Percentiles rank a stretch among this genome's conserved stretches.
Evolutionary conservation across 2,113 vertebrate species (phyloP).

Genomic region (Tenebrosternarchus preto): DNA sequence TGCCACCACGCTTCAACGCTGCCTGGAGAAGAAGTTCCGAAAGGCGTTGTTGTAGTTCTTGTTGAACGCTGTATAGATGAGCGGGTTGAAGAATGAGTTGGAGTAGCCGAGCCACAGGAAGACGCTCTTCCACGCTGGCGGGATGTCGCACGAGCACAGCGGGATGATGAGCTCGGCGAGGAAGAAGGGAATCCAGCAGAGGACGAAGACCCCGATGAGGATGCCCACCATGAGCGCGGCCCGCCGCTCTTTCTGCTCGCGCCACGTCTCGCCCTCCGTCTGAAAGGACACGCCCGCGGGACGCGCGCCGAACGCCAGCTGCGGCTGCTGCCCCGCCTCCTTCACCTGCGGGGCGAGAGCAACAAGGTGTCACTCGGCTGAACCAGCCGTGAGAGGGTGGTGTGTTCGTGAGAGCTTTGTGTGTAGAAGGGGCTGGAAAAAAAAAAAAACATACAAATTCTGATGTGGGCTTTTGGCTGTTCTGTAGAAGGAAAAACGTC

Average conservation of each 20-base stretch:
- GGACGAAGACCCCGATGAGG: conserved; percentile 91
- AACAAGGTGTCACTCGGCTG: not conserved
- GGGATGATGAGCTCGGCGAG: conserved; percentile 90
- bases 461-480: not conserved
- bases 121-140: conserved; percentile 91
- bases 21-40: conserved; percentile 87
- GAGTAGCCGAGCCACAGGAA: conserved; percentile 98
- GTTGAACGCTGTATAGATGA: conserved; percentile 97
- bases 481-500: too few species aligned
- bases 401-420: not conserved
- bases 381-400: not conserved
- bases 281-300: conserved; percentile 89
- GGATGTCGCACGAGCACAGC: conserved; percentile 86
- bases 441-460: not conserved
- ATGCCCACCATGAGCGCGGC: conserved; percentile 95
- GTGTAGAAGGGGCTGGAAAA: not conserved
- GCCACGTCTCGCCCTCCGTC: conserved; percentile 87
- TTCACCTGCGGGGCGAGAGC: conserved; percentile 75
- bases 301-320: conserved; percentile 86
- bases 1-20: conserved; percentile 70
- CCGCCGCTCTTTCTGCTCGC: conserved; percentile 92
- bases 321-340: conserved; percentile 79
- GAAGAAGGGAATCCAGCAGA: conserved; percentile 98
- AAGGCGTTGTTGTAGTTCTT: conserved; percentile 97
- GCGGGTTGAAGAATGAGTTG: conserved; percentile 97